Evolutionary conservation across 2,797 vertebrate genomes (phyloP), one percentile per base, ranked within the genome.

Genomic region (Microcaecilia unicolor): DNA sequence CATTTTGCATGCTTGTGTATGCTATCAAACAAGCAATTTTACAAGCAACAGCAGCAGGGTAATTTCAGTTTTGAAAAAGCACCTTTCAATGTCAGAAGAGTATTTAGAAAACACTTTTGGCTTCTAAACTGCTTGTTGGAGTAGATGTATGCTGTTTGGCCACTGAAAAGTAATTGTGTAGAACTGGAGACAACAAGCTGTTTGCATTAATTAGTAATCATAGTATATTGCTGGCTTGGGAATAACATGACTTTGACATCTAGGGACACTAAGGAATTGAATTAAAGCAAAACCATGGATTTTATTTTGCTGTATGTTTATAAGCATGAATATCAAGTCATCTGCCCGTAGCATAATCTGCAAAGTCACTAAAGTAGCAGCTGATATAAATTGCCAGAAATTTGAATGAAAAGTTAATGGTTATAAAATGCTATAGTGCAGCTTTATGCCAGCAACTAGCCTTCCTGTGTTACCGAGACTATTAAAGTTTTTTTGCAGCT

Each of bases 191-290:
- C 59, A 70, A 56, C 70, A 77, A 73, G 66, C 67, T 75, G 64
- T 66, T 74, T 67, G 66, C 72, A 61, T 74, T 72, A 72, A 75
- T 66, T 73, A 77, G 64, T 66, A 66, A 72, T 67, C 39, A 64
- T 49, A 70, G 38, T 44, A 34, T 74, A 70, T 70, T 67, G 58
- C 54, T 55, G 50, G 61, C 62, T 33, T 32, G 59, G 60, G 62
- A 73, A 58, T 69, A 61, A 29, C 58, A 25, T 45, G 55, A 49
- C 60, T 73, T 64, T 72, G 64, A 70, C 62, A 62, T 65, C 56
- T 62, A 57, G 42, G 34, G 42, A 52, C 37, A 60, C 49, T 26
- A 58, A 63, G 57, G 45, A 57, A 45, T 34, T 49, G 51, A 54
- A 58, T 50, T 37, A 33, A 16, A 47, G 40, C 31, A 55, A 34